Conservation (phyloP, 2,113 vertebrate genomes). For the Monarcha castaneiventris region DNA sequence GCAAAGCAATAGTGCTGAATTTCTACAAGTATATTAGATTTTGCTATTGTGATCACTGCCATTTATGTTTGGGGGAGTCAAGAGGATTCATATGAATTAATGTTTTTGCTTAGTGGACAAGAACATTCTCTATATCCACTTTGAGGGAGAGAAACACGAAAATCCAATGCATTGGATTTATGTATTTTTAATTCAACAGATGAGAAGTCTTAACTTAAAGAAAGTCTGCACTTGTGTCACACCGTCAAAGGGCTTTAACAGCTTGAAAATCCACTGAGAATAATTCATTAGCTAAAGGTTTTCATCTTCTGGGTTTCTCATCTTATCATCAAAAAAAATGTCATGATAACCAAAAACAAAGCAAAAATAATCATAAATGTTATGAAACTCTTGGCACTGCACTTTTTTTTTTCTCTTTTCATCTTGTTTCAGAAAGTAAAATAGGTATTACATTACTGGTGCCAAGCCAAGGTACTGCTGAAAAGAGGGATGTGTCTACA, state of each 20-base stretch:
- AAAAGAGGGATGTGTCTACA: not conserved
- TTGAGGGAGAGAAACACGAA: not conserved
- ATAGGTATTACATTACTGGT: not conserved
- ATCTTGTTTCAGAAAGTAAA: not conserved
- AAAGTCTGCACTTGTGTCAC: not conserved
- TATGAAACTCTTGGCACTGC: not conserved
- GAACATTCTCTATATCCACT: not conserved
- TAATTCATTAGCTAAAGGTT: constrained; percentile 37
- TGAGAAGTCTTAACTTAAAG: not conserved
- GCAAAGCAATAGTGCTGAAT: not conserved
- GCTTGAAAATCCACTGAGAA: constrained; percentile 18
- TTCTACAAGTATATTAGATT: not conserved
- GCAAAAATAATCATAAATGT: constrained; percentile 3
- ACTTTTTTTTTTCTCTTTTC: not conserved
- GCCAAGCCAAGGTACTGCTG: not conserved
- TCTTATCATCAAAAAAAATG: not conserved
- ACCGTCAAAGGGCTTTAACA: not conserved
- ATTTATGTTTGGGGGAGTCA: not conserved
- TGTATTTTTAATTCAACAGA: not conserved
- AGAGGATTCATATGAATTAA: not conserved
- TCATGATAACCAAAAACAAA: not conserved
- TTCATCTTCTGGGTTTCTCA: constrained; percentile 17
- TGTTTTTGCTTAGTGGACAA: not conserved
- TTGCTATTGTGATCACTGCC: not conserved
- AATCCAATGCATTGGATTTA: not conserved